Evolutionary conservation across 1,140 invertebrate species (phyloP).

Genomic region (Arion vulgaris): DNA sequence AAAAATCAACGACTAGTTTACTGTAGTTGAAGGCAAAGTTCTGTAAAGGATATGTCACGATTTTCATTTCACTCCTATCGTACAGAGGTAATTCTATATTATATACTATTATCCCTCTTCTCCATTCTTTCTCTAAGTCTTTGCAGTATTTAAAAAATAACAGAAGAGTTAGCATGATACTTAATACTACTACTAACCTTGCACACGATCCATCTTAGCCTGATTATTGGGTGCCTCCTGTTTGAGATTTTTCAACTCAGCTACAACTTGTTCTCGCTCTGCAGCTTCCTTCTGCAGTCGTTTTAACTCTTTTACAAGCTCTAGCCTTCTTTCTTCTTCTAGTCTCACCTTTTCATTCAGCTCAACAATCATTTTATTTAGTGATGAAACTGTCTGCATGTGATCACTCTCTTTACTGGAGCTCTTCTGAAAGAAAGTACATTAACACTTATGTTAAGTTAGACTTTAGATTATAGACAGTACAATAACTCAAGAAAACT

Average conservation of each 20-base stretch:
- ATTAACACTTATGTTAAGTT: neutral
- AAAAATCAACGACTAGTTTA: too few relatives aligned
- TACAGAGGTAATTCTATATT: too few relatives aligned
- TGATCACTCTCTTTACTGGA: neutral
- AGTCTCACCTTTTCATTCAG: conserved; percentile 13
- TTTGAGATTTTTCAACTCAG: neutral
- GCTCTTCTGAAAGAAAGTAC: neutral
- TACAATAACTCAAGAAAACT: too few relatives aligned
- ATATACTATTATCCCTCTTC: too few relatives aligned
- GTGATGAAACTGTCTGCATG: neutral
- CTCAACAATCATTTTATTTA: neutral
- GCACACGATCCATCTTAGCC: neutral
- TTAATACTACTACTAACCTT: too few relatives aligned
- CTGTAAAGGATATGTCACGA: too few relatives aligned
- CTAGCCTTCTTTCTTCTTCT: conserved; percentile 25
- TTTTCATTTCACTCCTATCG: too few relatives aligned
- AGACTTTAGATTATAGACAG: too few relatives aligned
- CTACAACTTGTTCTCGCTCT: neutral
- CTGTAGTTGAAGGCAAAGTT: too few relatives aligned
- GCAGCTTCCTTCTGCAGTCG: conserved; percentile 17
- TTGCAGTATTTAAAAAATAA: too few relatives aligned
- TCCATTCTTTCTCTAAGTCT: too few relatives aligned
- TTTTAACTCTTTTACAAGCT: conserved; percentile 16
- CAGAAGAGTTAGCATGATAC: too few relatives aligned
- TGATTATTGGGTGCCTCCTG: neutral